phyloP scores from a whole-genome alignment of 2,888 invertebrate species.

The Eudemis profundana region DNA sequence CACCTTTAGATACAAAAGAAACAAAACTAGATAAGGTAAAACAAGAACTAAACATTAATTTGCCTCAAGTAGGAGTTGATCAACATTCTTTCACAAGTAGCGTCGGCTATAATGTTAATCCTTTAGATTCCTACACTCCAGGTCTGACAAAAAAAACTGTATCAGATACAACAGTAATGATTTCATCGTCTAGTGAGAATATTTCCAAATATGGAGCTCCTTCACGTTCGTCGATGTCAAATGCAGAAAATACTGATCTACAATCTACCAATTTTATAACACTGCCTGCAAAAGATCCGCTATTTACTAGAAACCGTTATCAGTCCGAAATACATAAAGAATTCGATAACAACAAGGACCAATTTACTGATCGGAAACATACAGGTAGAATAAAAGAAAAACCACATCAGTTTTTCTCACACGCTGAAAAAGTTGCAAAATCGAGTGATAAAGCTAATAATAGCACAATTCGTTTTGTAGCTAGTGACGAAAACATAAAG shows the following conservation, averaged over 20 bases:
- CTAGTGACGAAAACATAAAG: background rate
- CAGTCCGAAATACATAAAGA: background rate
- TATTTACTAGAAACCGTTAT: constrained; percentile 1
- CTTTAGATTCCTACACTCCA: constrained; percentile 59
- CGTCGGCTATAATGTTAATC: constrained; percentile 62
- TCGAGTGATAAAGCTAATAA: background rate
- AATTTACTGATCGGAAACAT: background rate
- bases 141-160: constrained; percentile 47
- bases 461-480: background rate
- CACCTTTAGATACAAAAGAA: constrained; percentile 42
- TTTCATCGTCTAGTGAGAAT: constrained; percentile 3
- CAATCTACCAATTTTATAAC: constrained; percentile 23
- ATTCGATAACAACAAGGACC: background rate
- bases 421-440: constrained; percentile 1
- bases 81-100: constrained; percentile 54
- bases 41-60: constrained; percentile 60
- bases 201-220: constrained; percentile 1
- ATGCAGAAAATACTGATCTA: constrained; percentile 48
- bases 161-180: constrained; percentile 31
- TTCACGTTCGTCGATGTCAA: constrained; percentile 49
- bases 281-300: constrained; percentile 18
- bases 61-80: constrained; percentile 60
- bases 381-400: background rate
- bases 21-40: constrained; percentile 57
- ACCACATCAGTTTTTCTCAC: constrained; percentile 6